Conservation (phyloP, 1,140 invertebrate species). For the Trachymyrmex cornetzi region DNA sequence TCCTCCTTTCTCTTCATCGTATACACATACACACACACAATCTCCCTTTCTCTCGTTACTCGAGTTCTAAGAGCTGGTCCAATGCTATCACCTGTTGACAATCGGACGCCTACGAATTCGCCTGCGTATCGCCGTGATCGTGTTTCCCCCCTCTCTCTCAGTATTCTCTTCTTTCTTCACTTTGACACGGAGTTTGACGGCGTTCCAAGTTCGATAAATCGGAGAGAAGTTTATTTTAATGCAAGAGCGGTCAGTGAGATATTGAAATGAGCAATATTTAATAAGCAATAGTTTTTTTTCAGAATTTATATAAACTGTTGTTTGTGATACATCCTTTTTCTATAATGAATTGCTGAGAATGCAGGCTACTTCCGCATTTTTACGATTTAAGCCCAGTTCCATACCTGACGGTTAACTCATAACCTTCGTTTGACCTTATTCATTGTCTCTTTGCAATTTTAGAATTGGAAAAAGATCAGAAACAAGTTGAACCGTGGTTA, state of each 20-base stretch:
- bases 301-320: background rate
- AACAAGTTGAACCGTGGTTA: too few relatives aligned
- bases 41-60: conserved; percentile 76
- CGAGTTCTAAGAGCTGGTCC: conserved; percentile 70
- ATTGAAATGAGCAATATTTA: background rate
- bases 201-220: conserved; percentile 25
- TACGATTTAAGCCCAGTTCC: too few relatives aligned
- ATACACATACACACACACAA: conserved; percentile 46
- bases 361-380: too few relatives aligned
- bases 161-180: conserved; percentile 50
- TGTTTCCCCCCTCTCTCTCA: background rate
- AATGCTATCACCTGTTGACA: conserved; percentile 81
- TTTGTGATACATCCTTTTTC: background rate
- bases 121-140: conserved; percentile 58
- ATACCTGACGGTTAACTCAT: too few relatives aligned
- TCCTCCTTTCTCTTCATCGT: conserved; percentile 40
- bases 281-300: conserved; percentile 6
- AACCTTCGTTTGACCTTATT: too few relatives aligned
- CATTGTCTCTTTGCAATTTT: too few relatives aligned
- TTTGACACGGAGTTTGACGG: conserved; percentile 35
- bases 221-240: conserved; percentile 8
- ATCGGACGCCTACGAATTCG: conserved; percentile 73
- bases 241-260: background rate
- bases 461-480: too few relatives aligned
- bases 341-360: background rate